These are phyloP conservation scores for Anastrepha obliqua DNA, from an alignment of 1,140 invertebrate species.

Conservation along the genomic window DNA sequence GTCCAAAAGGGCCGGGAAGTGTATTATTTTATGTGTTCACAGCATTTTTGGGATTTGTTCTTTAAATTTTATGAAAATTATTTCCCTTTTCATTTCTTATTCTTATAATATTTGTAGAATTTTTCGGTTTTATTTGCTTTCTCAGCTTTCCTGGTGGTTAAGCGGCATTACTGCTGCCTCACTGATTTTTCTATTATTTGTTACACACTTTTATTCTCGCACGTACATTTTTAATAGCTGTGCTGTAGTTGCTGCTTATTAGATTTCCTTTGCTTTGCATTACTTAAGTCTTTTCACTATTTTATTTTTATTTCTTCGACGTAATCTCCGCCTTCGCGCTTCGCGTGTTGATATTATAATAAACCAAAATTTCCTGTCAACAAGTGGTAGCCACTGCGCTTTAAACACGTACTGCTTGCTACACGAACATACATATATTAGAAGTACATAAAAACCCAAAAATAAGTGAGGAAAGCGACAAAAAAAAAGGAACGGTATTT, in stretches of 20 bases:
- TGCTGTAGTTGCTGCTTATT: neutral
- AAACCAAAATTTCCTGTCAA: constrained; percentile 37
- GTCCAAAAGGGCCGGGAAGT: neutral
- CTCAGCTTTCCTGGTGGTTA: too few relatives aligned
- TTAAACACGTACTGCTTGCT: neutral
- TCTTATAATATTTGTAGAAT: neutral
- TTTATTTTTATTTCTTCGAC: neutral
- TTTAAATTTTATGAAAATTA: neutral
- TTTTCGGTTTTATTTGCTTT: neutral
- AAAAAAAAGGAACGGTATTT: neutral
- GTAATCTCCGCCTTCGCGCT: neutral
- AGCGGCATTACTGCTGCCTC: neutral
- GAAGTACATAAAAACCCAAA: neutral
- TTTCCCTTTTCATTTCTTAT: neutral
- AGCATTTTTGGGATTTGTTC: neutral
- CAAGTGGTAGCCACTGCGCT: constrained; percentile 16
- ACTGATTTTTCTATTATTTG: neutral
- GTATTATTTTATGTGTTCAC: neutral
- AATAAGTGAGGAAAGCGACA: too few relatives aligned
- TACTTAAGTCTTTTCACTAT: neutral
- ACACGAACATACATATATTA: too few relatives aligned
- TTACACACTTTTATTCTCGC: neutral
- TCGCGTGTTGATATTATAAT: neutral
- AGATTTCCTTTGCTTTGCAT: neutral
- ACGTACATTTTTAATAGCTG: neutral